Conservation (phyloP, 2,113 vertebrate genomes). For the Myiozetetes cayanensis region DNA sequence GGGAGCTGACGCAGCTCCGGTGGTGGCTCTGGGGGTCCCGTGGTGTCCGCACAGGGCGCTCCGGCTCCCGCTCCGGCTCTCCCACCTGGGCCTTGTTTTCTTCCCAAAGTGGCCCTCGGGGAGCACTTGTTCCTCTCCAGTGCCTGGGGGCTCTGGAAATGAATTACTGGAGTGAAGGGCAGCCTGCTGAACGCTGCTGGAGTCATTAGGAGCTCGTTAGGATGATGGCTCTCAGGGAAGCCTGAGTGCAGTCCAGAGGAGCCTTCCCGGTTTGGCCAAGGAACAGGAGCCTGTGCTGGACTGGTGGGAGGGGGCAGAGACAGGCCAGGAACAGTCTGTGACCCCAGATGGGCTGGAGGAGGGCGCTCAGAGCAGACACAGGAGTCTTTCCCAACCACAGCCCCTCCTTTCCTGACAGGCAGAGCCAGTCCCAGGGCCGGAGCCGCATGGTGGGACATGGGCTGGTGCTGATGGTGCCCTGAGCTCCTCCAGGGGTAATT, state of each 20-base stretch:
- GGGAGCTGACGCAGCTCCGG: neutral
- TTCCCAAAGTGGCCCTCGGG: neutral
- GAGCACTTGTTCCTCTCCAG: neutral
- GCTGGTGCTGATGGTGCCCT: neutral
- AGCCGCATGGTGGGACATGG: neutral
- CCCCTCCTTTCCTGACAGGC: neutral
- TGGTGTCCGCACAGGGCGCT: rapidly evolving
- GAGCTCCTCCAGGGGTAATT: constrained; percentile 37
- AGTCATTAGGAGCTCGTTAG: neutral
- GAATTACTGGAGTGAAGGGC: neutral
- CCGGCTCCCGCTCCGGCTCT: rapidly evolving
- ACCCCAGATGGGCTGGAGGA: neutral
- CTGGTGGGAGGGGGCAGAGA: neutral
- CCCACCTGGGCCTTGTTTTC: neutral
- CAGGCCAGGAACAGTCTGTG: neutral
- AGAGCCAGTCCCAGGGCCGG: neutral
- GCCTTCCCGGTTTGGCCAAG: neutral
- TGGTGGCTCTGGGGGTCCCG: rapidly evolving
- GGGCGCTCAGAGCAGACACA: neutral
- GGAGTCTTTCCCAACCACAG: rapidly evolving
- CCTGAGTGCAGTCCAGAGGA: neutral
- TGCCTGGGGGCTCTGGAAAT: neutral
- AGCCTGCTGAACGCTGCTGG: neutral
- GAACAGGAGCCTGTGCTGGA: neutral
- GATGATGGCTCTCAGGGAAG: neutral